Base-by-base conservation (phyloP, 2,888 invertebrate species). In the Hirtodrosophila trivittata region DNA sequence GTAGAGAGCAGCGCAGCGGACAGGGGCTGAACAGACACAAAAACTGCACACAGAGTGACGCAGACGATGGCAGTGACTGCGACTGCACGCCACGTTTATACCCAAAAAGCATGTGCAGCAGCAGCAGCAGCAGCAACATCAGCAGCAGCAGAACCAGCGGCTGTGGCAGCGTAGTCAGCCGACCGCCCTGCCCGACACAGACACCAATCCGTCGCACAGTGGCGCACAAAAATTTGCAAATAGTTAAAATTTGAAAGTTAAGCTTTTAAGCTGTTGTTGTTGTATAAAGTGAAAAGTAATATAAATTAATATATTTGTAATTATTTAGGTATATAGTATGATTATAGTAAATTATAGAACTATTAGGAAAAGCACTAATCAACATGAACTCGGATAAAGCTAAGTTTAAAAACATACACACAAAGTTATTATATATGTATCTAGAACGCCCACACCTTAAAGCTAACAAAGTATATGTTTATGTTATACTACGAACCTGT, bases 31-130 rank as follows among this genome's bases (percentile, higher is more conserved):
- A 43, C 52, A 58, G 49, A 56, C 55, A 64, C 54, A 49, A 43
- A 67, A 63, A 59, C 55, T 63, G 57, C 62, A 62, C 49, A 62
- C 41, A 28, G 30, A 35, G 46, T 43, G 41, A 58, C 46, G 46
- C 50, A 50, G 35, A 18, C 47, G 46, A 39, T 26, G 45, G 46
- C 67, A 42, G 70, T 54, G 45, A 45, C 60, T 45, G 58, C 66
- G 65, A 63, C 59, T 76, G 66, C 72, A 64, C 73, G 59, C 69
- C 76, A 65, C 70, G 66, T 65, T 75, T 70, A 63, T 73, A 67
- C 65, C 74, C 74, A 71, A 75, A 77, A 82, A 74, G 81, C 77
- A 76, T 69, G 70, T 64, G 46, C 77, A 77, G 67, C 65, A 46
- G 39, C 30, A 37, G 14, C 47, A 52, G 32, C 42, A 37, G 26